Base-by-base conservation (phyloP, 2,113 vertebrate species). In the Rissa tridactyla region DNA sequence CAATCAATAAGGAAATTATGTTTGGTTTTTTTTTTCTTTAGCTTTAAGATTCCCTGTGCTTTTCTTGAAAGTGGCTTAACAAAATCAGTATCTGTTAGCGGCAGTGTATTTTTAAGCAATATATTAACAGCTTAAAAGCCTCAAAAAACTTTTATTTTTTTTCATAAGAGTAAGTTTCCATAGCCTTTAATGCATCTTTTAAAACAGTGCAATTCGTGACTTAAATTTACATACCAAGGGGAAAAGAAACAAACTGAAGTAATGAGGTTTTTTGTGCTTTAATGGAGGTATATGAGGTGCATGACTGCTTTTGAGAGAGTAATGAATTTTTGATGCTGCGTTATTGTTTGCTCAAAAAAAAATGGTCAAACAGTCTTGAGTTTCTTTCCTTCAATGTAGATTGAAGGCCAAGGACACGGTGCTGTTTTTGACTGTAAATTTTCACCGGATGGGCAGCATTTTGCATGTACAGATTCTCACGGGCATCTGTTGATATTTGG, bases 351-450 rank as follows among this genome's bases (percentile, higher is more conserved):
- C 44, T 82, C 10, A 42, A 44, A 51, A 83, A 54, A 70, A 36
- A 55, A 15, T 10, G 6, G 5, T 46, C 52, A 29, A 4, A 34
- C 84, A 71, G 15, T 82, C 47, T 73, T 72, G 23, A 78, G 9
- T 86, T 90, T 65, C 58, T 86, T 95, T 82, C 29, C 29, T 91
- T 79, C 40, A 9, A 77, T 83, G 49, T 78, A 99, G 99, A 99
- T 99, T 90, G 99, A 99, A 97, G 99, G 99, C 47, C 99, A 99
- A 97, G 99, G 99, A 88, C 99, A 99, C 0, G 99, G 99, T 82
- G 99, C 99, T 42, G 99, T 99, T 61, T 99, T 99, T 95, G 99
- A 99, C 96, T 99, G 99, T 96, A 99, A 99, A 94, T 99, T 99
- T 96, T 99, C 99, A 46, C 98, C 99, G 23, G 99, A 99, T 72